Conservation (phyloP, 2,797 vertebrate species). For the Micromesistius poutassou region DNA sequence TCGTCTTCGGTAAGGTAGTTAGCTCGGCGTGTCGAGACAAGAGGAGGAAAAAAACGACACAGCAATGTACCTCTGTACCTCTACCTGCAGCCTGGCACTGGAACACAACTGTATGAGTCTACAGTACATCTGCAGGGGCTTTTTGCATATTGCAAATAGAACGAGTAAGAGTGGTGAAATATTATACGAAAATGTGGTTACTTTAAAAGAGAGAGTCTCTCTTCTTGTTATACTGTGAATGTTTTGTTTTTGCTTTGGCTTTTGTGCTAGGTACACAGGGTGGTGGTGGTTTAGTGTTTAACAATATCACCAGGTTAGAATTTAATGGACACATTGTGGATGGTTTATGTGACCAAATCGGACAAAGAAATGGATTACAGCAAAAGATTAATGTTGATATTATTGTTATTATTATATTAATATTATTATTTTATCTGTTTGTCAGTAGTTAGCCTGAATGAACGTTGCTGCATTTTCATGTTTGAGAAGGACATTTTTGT, state of each 20-base stretch:
- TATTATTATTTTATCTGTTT: conserved; percentile 2
- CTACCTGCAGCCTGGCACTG: not conserved
- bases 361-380: not conserved
- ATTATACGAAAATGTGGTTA: not conserved
- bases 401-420: conserved; percentile 5
- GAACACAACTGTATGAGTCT: not conserved
- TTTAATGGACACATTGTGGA: not conserved
- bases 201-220: conserved; percentile 22
- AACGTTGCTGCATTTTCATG: conserved; percentile 4
- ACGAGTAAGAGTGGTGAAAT: not conserved
- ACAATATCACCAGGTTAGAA: not conserved
- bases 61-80: not conserved
- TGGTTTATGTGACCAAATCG: not conserved
- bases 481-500: conserved; percentile 6
- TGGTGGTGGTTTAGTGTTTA: not conserved
- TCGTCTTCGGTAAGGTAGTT: not conserved
- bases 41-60: not conserved
- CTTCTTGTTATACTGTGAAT: conserved; percentile 20
- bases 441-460: not conserved
- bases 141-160: not conserved
- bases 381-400: not conserved
- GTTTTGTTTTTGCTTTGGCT: not conserved
- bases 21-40: not conserved
- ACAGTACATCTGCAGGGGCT: conserved; percentile 9
- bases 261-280: not conserved